Percentiles rank a stretch among this genome's conserved stretches.
These are phyloP conservation scores for Blastobasis lacticolella DNA, from an alignment of 2,888 invertebrate genomes.

Conservation along the genomic window DNA sequence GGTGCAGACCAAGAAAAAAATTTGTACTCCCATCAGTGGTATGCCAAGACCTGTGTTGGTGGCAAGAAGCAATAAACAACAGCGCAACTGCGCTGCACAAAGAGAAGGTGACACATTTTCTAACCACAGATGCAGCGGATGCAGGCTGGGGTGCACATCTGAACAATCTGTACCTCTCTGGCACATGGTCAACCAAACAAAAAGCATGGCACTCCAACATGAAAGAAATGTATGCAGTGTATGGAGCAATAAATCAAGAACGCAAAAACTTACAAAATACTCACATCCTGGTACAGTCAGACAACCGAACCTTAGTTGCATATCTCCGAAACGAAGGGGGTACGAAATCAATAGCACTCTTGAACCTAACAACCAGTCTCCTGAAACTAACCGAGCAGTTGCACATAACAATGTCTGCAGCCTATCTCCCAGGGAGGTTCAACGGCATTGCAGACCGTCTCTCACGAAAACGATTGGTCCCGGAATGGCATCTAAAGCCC, in stretches of 20 bases:
- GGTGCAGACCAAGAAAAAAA: constrained; percentile 4
- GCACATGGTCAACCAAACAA: constrained; percentile 9
- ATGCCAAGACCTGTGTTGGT: constrained; percentile 13
- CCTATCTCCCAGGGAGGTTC: constrained; percentile 16
- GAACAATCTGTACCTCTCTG: too few relatives aligned
- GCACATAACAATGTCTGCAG: constrained; percentile 10
- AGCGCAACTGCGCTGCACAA: constrained; percentile 4
- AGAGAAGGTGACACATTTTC: not conserved
- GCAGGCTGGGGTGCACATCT: too few relatives aligned
- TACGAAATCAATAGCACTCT: constrained; percentile 11
- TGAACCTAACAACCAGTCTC: constrained; percentile 3
- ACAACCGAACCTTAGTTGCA: constrained; percentile 12
- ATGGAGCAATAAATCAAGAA: constrained; percentile 8
- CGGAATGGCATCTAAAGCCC: constrained; percentile 16
- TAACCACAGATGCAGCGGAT: too few relatives aligned
- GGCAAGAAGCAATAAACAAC: constrained; percentile 4
- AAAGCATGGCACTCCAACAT: constrained; percentile 15
- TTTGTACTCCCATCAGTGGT: constrained; percentile 6
- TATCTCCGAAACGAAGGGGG: constrained; percentile 22
- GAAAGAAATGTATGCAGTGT: constrained; percentile 18
- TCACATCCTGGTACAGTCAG: constrained; percentile 9
- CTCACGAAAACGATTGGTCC: constrained; percentile 10
- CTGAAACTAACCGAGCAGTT: constrained; percentile 2
- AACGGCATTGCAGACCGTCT: constrained; percentile 26
- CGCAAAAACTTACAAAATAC: constrained; percentile 5